These are phyloP conservation scores for Istiophorus platypterus DNA, from an alignment of 2,113 vertebrate species.

Conservation along the genomic window DNA sequence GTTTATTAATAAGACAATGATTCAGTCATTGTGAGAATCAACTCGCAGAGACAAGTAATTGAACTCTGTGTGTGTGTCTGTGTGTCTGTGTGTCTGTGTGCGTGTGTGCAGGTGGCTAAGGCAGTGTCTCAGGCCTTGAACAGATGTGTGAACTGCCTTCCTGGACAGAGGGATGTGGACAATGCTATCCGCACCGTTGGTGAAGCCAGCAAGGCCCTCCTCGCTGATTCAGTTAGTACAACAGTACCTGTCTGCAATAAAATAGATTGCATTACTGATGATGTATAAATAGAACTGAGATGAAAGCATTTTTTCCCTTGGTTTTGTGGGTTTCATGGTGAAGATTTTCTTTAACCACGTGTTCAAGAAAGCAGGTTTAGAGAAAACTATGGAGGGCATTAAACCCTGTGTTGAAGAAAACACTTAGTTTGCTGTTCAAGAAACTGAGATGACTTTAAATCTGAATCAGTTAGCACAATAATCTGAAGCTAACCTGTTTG, in stretches of 20 bases:
- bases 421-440: too few species aligned
- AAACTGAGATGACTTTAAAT: too few species aligned
- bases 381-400: too few species aligned
- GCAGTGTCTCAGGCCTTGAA: constrained; percentile 95
- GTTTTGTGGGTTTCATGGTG: too few species aligned
- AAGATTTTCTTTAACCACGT: too few species aligned
- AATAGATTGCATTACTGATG: neutral
- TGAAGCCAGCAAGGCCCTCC: constrained; percentile 95
- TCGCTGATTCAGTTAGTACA: constrained; percentile 88
- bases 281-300: too few species aligned
- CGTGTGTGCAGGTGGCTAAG: constrained; percentile 91
- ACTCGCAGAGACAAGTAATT: neutral
- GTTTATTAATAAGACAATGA: neutral
- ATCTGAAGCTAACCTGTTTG: too few species aligned
- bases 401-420: too few species aligned
- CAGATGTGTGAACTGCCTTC: constrained; percentile 95
- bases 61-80: neutral
- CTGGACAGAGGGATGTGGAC: constrained; percentile 95
- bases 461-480: too few species aligned
- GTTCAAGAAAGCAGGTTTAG: too few species aligned
- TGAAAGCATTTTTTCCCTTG: neutral
- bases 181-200: constrained; percentile 94
- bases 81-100: constrained; percentile 11
- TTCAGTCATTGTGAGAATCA: neutral
- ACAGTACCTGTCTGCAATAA: accelerated